phyloP scores from a whole-genome alignment of 1,140 invertebrate species.

The Oreohelix idahoensis region DNA sequence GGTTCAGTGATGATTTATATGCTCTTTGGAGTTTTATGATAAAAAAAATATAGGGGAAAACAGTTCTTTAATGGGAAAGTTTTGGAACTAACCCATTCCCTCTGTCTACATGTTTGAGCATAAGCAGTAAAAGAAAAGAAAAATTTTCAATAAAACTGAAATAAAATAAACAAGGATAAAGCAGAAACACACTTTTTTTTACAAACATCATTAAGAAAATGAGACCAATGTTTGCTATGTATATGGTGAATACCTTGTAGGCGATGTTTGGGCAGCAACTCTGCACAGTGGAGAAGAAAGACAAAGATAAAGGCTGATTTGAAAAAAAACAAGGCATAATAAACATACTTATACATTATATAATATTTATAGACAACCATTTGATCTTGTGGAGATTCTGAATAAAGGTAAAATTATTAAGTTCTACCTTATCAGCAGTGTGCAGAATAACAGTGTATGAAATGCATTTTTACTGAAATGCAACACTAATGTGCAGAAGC shows the following conservation, averaged over 20 bases:
- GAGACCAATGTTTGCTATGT: neutral
- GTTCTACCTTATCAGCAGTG: too few species aligned
- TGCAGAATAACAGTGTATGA: too few species aligned
- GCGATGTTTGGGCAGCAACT: slow-evolving; percentile 33
- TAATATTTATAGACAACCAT: neutral
- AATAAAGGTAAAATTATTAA: neutral
- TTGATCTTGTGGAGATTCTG: neutral
- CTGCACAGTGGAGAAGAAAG: slow-evolving; percentile 16
- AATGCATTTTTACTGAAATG: too few species aligned
- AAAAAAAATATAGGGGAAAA: too few species aligned
- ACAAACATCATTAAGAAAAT: neutral
- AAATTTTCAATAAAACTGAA: neutral
- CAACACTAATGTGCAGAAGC: too few species aligned
- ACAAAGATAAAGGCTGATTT: neutral
- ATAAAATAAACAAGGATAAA: neutral
- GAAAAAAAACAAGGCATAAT: neutral
- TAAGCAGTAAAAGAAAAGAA: neutral
- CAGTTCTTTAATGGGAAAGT: too few species aligned
- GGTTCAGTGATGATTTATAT: too few species aligned
- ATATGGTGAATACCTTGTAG: slow-evolving; percentile 29
- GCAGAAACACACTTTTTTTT: neutral
- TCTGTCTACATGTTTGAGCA: too few species aligned
- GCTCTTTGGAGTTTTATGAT: too few species aligned
- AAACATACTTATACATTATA: neutral
- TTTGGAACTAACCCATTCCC: too few species aligned